These are phyloP conservation scores for Phasianus colchicus DNA, from an alignment of 2,113 vertebrate species.

Conservation along the genomic window DNA sequence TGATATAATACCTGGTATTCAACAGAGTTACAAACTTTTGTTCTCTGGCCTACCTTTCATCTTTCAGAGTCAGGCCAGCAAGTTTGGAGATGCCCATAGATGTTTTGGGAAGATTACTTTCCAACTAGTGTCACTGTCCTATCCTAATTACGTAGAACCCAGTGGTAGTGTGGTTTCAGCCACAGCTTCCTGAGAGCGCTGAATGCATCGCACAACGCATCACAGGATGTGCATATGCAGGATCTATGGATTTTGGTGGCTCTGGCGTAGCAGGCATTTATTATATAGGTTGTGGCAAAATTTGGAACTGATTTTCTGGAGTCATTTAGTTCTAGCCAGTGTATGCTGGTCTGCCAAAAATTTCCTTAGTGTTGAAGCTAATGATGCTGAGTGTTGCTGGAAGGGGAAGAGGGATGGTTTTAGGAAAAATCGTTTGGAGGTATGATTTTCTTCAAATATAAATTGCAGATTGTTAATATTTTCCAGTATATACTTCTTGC, in stretches of 20 bases:
- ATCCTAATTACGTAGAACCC: neutral
- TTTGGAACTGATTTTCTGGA: neutral
- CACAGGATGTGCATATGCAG: neutral
- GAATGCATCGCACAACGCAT: neutral
- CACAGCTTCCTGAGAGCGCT: neutral
- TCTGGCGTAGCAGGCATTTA: neutral
- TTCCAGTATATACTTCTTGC: neutral
- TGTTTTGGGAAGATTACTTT: neutral
- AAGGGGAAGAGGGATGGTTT: neutral
- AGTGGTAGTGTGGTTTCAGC: neutral
- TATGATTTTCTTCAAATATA: neutral
- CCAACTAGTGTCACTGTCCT: rapidly evolving
- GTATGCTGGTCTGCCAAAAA: neutral
- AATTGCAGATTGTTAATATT: neutral
- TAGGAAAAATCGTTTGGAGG: slow-evolving; percentile 28
- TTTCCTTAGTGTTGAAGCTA: neutral
- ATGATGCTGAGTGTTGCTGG: neutral
- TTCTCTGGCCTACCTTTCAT: neutral
- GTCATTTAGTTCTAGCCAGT: neutral
- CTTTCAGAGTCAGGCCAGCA: neutral
- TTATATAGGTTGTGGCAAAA: neutral
- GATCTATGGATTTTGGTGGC: neutral
- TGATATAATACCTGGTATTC: neutral
- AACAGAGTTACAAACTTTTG: neutral
- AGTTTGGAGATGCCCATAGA: neutral